A percentile compares a stretch with the other conserved stretches of the same genome.
These are phyloP conservation scores for Dasyprocta punctata DNA, from an alignment of 2,113 vertebrate genomes.

Conservation along the genomic window DNA sequence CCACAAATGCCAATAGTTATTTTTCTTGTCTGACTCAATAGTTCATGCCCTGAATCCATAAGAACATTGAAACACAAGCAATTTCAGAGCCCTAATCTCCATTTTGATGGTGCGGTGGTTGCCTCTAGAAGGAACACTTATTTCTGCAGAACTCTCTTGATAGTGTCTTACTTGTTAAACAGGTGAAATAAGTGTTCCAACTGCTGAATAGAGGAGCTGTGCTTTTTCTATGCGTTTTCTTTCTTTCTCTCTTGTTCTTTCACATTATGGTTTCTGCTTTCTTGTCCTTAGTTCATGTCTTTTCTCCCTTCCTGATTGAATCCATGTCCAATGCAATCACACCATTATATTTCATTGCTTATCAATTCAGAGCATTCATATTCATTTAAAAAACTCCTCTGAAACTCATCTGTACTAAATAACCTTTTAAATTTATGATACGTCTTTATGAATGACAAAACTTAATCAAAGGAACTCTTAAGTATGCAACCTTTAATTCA, in stretches of 20 bases:
- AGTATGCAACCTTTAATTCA: constrained; percentile 79
- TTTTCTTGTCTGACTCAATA: constrained; percentile 71
- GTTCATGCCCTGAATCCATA: constrained; percentile 65
- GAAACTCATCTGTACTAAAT: constrained; percentile 42
- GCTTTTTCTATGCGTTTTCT: background rate
- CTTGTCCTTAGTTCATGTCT: constrained; percentile 31
- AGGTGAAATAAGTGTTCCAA: constrained; percentile 36
- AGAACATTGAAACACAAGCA: constrained; percentile 34
- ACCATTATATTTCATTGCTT: background rate
- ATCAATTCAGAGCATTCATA: constrained; percentile 59
- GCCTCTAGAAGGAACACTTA: constrained; percentile 36
- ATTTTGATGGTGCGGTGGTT: constrained; percentile 61
- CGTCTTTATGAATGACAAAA: constrained; percentile 70
- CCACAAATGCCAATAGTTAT: constrained; percentile 76
- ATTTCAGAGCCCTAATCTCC: constrained; percentile 63
- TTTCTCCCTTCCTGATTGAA: background rate
- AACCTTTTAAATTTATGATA: constrained; percentile 65
- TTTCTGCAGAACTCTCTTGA: constrained; percentile 48
- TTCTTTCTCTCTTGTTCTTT: background rate
- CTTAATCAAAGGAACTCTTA: constrained; percentile 65
- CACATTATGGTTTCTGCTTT: background rate
- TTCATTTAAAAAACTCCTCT: constrained; percentile 36
- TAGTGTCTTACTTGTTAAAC: constrained; percentile 54
- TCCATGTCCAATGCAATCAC: background rate
- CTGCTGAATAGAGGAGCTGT: background rate